phyloP scores from a whole-genome alignment of 2,113 vertebrate genomes.

The Sclerurus mexicanus region DNA sequence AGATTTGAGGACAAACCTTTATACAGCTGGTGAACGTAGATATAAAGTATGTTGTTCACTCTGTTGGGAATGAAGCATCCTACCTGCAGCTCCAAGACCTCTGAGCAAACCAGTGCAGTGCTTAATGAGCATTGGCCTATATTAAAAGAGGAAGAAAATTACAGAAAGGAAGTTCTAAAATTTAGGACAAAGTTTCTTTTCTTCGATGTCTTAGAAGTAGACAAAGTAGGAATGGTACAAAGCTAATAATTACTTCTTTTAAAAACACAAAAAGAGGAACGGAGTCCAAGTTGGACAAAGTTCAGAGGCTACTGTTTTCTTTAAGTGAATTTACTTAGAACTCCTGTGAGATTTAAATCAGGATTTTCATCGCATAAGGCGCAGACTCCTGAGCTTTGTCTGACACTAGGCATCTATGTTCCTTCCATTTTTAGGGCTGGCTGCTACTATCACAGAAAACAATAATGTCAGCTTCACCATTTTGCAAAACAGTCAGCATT shows the following conservation, averaged over 20 bases:
- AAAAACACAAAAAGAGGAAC: neutral
- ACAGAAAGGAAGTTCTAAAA: neutral
- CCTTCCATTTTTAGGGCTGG: neutral
- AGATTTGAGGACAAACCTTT: neutral
- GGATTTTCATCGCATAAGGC: neutral
- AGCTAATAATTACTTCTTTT: neutral
- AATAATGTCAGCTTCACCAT: conserved; percentile 28
- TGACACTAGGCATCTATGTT: neutral
- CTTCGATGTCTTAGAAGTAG: neutral
- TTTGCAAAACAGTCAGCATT: conserved; percentile 29
- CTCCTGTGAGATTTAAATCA: neutral
- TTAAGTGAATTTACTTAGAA: neutral
- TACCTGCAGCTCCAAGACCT: neutral
- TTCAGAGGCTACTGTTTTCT: neutral
- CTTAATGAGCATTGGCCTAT: neutral
- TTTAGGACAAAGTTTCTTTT: neutral
- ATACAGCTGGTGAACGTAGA: neutral
- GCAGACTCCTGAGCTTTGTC: neutral
- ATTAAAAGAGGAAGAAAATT: neutral
- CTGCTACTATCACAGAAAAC: neutral
- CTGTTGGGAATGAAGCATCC: neutral
- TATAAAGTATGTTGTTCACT: neutral
- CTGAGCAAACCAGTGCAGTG: neutral
- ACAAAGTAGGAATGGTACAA: neutral
- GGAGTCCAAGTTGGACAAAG: neutral